Evolutionary conservation across 2,113 vertebrate species (phyloP).

Genomic region (Gorsachius goisagi): DNA sequence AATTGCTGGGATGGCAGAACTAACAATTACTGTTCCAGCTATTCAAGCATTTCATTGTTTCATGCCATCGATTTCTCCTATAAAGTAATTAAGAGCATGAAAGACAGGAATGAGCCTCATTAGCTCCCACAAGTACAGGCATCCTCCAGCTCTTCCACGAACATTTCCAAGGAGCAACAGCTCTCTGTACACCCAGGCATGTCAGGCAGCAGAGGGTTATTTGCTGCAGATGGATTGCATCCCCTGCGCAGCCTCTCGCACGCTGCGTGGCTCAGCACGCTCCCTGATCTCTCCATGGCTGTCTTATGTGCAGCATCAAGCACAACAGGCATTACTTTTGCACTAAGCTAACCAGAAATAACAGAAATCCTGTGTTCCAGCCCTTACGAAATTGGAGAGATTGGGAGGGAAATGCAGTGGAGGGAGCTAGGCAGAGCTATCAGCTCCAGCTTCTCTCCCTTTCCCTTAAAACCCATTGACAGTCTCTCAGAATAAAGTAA

Average conservation of each 20-base stretch:
- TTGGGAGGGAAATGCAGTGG: rapidly evolving
- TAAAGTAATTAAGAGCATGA: not conserved
- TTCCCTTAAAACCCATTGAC: not conserved
- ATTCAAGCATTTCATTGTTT: not conserved
- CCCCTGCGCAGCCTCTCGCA: not conserved
- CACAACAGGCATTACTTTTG: not conserved
- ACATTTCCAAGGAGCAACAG: not conserved
- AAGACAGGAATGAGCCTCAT: conserved; percentile 24
- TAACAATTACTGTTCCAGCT: not conserved
- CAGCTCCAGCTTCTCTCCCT: not conserved
- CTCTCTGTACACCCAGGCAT: rapidly evolving
- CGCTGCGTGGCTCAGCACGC: not conserved
- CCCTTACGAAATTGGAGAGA: not conserved
- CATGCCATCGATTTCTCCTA: not conserved
- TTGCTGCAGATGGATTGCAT: not conserved
- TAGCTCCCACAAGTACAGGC: not conserved
- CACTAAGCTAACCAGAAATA: not conserved
- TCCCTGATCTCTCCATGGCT: not conserved
- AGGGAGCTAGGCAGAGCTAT: not conserved
- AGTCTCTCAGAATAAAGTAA: conserved; percentile 7
- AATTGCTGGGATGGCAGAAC: not conserved
- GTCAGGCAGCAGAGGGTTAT: not conserved
- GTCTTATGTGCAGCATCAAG: not conserved
- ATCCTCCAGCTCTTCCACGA: not conserved
- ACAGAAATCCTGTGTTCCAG: not conserved